These are phyloP conservation scores for Gobiocypris rarus DNA, from an alignment of 2,113 vertebrate species.

Conservation along the genomic window DNA sequence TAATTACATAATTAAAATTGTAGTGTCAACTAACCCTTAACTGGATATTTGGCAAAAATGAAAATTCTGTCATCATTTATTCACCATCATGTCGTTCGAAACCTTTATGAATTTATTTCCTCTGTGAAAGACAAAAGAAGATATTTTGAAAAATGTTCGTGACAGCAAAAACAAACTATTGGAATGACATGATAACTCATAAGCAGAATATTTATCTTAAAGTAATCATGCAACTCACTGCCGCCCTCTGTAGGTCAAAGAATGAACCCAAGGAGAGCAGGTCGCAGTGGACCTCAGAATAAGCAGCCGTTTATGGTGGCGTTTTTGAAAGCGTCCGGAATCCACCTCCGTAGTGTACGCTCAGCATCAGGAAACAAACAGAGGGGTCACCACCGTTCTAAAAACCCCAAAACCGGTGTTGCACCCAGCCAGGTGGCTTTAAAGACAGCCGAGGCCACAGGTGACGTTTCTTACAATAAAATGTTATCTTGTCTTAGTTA, in stretches of 20 bases:
- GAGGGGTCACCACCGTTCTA: constrained; percentile 85
- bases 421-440: constrained; percentile 83
- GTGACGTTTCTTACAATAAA: constrained; percentile 60
- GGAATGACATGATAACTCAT: background rate
- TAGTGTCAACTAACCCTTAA: too few relatives aligned
- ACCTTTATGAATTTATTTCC: too few relatives aligned
- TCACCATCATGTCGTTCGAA: too few relatives aligned
- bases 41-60: too few relatives aligned
- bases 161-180: background rate
- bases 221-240: constrained; percentile 25
- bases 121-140: too few relatives aligned
- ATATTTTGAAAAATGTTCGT: background rate
- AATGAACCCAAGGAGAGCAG: constrained; percentile 83
- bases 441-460: constrained; percentile 83
- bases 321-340: constrained; percentile 93
- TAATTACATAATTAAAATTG: too few relatives aligned
- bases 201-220: background rate
- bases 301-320: constrained; percentile 96
- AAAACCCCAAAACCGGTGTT: constrained; percentile 77
- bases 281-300: constrained; percentile 85
- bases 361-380: constrained; percentile 85
- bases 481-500: background rate
- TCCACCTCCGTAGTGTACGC: constrained; percentile 87
- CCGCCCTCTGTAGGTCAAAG: constrained; percentile 80
- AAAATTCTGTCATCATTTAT: too few relatives aligned